Evolutionary conservation across 2,888 invertebrate species (phyloP).

Genomic region (Nipponacmea schrenckii): DNA sequence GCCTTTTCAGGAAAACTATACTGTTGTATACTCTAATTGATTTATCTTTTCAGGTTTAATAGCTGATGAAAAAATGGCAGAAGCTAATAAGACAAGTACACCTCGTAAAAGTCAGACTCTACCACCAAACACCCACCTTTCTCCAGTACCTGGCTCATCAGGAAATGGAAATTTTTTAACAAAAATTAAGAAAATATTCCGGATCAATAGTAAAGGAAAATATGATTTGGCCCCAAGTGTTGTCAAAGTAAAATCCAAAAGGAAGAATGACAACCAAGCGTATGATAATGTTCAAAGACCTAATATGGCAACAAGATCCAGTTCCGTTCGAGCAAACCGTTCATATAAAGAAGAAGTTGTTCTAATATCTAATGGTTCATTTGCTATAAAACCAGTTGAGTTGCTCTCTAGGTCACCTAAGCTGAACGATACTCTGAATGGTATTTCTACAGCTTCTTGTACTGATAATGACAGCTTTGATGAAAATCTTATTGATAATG

Average conservation of each 20-base stretch:
- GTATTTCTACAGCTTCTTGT: conserved; percentile 19
- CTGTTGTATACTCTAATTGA: too few relatives aligned
- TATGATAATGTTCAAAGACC: conserved; percentile 8
- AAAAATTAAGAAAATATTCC: conserved; percentile 35
- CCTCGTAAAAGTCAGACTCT: conserved; percentile 26
- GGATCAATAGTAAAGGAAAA: conserved; percentile 36
- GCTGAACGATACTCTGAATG: background rate
- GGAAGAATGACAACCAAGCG: conserved; percentile 22
- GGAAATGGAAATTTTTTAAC: conserved; percentile 37
- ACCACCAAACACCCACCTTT: conserved; percentile 23
- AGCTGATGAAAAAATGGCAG: background rate
- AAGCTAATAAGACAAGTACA: background rate
- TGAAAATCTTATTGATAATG: conserved; percentile 32
- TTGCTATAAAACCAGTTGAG: background rate
- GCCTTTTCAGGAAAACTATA: too few relatives aligned
- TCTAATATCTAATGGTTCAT: conserved; percentile 26
- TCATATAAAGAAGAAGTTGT: conserved; percentile 37
- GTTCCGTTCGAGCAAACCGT: conserved; percentile 19
- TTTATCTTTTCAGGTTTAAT: too few relatives aligned
- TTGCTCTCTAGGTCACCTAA: background rate
- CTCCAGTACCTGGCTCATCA: conserved; percentile 19
- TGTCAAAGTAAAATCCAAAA: background rate
- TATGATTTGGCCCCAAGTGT: conserved; percentile 32
- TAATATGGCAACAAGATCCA: conserved; percentile 9
- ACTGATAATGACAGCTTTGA: conserved; percentile 9